A percentile compares a stretch with the other conserved stretches of the same genome.
These are phyloP conservation scores for Pristionchus japonicus DNA, from an alignment of 2,888 invertebrate species.

Conservation along the genomic window DNA sequence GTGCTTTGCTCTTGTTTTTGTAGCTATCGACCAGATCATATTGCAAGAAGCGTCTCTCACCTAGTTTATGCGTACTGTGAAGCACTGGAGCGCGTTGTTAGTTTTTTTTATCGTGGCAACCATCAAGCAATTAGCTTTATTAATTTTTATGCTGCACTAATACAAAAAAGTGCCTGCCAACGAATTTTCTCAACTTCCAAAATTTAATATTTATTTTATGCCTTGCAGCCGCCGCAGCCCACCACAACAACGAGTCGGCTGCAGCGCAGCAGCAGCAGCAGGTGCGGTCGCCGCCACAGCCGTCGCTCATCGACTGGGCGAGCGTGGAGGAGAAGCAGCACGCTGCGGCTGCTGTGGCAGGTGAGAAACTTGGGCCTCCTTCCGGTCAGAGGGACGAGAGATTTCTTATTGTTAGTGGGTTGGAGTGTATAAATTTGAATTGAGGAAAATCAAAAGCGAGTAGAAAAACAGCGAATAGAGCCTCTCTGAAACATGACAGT, in stretches of 20 bases:
- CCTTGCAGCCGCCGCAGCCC: neutral
- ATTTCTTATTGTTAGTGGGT: neutral
- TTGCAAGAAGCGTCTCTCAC: neutral
- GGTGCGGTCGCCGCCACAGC: conserved; percentile 25
- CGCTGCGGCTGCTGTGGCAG: neutral
- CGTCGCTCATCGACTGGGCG: conserved; percentile 25
- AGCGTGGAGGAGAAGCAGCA: conserved; percentile 32
- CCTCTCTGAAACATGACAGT: too few relatives aligned
- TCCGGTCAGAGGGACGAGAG: neutral
- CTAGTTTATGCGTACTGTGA: too few relatives aligned
- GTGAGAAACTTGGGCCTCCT: neutral
- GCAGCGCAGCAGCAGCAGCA: neutral
- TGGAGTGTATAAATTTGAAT: neutral
- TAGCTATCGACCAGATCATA: neutral
- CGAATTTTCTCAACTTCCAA: too few relatives aligned
- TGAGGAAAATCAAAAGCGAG: neutral
- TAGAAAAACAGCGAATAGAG: too few relatives aligned
- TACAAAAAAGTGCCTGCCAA: neutral
- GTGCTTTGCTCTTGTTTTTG: too few relatives aligned
- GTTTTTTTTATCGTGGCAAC: neutral
- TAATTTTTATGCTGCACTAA: too few relatives aligned
- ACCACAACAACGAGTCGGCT: conserved; percentile 12
- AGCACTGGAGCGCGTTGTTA: too few relatives aligned
- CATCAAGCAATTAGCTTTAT: neutral
- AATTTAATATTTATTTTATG: neutral